Base-by-base conservation (phyloP, 2,888 invertebrate species). In the Ennomos fuscantarius region DNA sequence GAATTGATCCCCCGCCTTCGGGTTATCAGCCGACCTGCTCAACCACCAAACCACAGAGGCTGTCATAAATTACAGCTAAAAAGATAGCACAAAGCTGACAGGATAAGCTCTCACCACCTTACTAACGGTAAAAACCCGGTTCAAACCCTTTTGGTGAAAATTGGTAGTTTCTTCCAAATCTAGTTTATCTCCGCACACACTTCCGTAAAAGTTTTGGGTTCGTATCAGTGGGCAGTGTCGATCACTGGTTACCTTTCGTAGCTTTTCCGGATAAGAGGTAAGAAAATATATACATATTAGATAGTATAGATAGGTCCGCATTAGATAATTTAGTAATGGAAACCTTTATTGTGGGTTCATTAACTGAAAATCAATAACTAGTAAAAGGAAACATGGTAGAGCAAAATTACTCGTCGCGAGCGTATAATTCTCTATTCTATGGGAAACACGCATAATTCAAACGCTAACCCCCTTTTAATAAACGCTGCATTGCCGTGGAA, bases 161-260 rank as follows among this genome's bases (percentile, higher is more conserved):
- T 44, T 46, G 52, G 55, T 60, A 63, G 57, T 63, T 63, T 50
- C 42, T 40, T 35, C 46, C 55, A 49, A 55, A 55, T 55, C 41
- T 52, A 47, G 43, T 43, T 52, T 58, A 63, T 60, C 60, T 56
- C 52, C 49, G 51, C 60, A 54, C 39, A 24, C 31, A 13, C 9
- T 10, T 15, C 12, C 35, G 34, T 11, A 13, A 50, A 42, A 35
- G 15, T 42, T 50, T 39, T 10, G 40, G 41, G 49, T 24, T 42
- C 11, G 15, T 49, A 40, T 32, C 13, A 9, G 12, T 13, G 37
- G 39, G 32, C n/a, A 31, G 37, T 11, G 31, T 24, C 8, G 15
- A 35, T 35, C 9, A 11, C 24, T 31, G 9, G 11, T 46, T 46
- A 45, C 31, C 24, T 46, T 46, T 15, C 6, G 2, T 9, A 9